phyloP scores from a whole-genome alignment of 2,797 vertebrate genomes.

The Hydrocynus forskahlii region DNA sequence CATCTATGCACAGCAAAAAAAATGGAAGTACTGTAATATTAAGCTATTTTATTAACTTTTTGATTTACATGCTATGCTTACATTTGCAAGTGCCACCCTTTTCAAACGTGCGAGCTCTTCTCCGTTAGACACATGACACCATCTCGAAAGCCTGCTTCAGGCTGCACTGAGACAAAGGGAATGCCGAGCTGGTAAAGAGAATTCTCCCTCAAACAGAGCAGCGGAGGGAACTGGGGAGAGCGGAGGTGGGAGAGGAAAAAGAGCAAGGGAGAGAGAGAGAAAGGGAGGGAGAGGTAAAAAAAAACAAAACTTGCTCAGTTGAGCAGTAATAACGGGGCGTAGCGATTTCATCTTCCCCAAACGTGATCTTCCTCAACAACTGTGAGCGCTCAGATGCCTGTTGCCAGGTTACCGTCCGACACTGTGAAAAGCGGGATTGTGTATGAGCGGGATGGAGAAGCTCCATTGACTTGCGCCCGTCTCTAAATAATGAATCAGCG shows the following conservation, averaged over 20 bases:
- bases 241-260: slow-evolving; percentile 16
- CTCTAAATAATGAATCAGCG: slow-evolving; percentile 61
- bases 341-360: slow-evolving; percentile 55
- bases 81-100: neutral
- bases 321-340: slow-evolving; percentile 50
- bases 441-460: slow-evolving; percentile 58
- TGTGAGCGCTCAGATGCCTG: slow-evolving; percentile 60
- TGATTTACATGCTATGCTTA: neutral
- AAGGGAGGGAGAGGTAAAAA: slow-evolving; percentile 16
- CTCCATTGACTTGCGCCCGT: slow-evolving; percentile 54
- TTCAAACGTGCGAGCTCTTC: neutral
- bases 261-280: slow-evolving; percentile 26
- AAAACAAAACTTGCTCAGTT: slow-evolving; percentile 38
- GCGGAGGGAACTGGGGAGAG: slow-evolving; percentile 35
- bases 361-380: slow-evolving; percentile 58
- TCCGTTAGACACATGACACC: neutral
- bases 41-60: too few relatives aligned
- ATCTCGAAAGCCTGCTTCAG: neutral
- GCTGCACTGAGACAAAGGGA: slow-evolving; percentile 23
- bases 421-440: slow-evolving; percentile 53
- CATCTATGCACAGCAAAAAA: neutral
- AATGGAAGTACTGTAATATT: too few relatives aligned
- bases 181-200: slow-evolving; percentile 32
- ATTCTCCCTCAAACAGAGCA: slow-evolving; percentile 37
- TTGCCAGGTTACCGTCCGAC: slow-evolving; percentile 68